Percentiles rank a stretch among this genome's conserved stretches.
These are phyloP conservation scores for Teleopsis dalmanni DNA, from an alignment of 1,140 invertebrate species.

Conservation along the genomic window DNA sequence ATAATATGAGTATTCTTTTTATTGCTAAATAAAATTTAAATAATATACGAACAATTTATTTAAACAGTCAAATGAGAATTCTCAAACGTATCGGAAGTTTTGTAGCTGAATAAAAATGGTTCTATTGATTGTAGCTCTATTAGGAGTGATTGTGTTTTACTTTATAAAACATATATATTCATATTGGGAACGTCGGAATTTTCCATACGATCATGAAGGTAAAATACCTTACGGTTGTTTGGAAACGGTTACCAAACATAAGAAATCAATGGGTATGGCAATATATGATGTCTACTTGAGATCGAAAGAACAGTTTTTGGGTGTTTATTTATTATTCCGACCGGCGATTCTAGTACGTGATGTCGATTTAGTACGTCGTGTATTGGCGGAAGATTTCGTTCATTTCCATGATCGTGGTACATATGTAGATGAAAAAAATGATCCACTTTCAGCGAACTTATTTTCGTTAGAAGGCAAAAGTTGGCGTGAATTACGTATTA, in stretches of 20 bases:
- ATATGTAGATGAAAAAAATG: conserved; percentile 34
- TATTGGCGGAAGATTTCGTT: conserved; percentile 45
- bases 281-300: conserved; percentile 26
- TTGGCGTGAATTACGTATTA: conserved; percentile 49
- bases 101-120: no score
- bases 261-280: conserved; percentile 29
- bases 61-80: no score
- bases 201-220: conserved; percentile 21
- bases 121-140: no score
- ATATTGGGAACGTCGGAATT: conserved; percentile 26
- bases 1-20: no score
- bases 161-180: conserved; percentile 26
- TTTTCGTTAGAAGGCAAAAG: conserved; percentile 44
- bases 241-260: conserved; percentile 15
- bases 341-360: conserved; percentile 46
- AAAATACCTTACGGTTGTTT: conserved; percentile 33
- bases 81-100: no score
- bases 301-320: conserved; percentile 28
- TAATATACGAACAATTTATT: no score
- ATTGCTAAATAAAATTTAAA: no score
- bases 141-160: conserved; percentile 19
- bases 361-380: conserved; percentile 41
- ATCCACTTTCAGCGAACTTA: conserved; percentile 41
- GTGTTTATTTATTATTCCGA: conserved; percentile 36
- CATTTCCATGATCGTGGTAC: conserved; percentile 44